Conservation (phyloP, 2,113 vertebrate species). For the Probosciger aterrimus region DNA sequence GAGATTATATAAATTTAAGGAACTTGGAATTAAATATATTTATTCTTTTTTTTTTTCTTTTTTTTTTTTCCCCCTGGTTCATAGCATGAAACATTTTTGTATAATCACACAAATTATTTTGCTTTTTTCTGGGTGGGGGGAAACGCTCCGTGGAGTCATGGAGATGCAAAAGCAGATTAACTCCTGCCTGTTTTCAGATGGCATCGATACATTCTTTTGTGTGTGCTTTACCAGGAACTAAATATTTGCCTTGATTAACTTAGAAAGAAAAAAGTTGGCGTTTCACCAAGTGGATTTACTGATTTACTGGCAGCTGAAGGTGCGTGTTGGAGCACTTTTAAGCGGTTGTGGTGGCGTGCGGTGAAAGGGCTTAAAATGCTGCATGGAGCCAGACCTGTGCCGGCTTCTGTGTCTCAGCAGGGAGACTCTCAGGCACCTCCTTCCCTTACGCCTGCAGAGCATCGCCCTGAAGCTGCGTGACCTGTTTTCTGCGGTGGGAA, state of each 20-base stretch:
- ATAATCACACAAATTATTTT: neutral
- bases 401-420: neutral
- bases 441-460: rapidly evolving
- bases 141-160: neutral
- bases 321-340: rapidly evolving
- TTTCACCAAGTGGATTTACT: neutral
- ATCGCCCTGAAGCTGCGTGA: neutral
- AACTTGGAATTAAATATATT: neutral
- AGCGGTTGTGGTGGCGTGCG: rapidly evolving
- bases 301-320: neutral
- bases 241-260: neutral
- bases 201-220: neutral
- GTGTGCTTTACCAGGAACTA: neutral
- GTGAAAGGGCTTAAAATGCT: neutral
- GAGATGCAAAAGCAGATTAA: neutral
- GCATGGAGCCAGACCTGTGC: rapidly evolving
- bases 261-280: neutral
- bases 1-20: neutral
- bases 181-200: neutral
- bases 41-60: neutral
- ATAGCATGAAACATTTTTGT: neutral
- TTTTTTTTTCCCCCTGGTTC: neutral
- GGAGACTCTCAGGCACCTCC: neutral
- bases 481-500: neutral
- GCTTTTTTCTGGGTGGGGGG: neutral